A percentile compares a stretch with the other conserved stretches of the same genome.
These are phyloP conservation scores for Drosophila pectinifera DNA, from an alignment of 1,140 invertebrate species.

Conservation along the genomic window DNA sequence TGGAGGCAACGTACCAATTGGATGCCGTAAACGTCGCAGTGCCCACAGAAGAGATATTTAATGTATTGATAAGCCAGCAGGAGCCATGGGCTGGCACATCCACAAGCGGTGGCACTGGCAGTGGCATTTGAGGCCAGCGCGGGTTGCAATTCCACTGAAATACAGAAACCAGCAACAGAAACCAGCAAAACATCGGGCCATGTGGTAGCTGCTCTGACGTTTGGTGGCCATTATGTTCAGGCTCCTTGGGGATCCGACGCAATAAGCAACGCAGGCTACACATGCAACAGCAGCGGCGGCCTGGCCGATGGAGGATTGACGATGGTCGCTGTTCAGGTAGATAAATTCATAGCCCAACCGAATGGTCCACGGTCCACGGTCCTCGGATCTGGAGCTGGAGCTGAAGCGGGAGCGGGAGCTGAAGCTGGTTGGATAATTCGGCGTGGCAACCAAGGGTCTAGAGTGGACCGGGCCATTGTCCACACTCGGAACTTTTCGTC, in stretches of 20 bases:
- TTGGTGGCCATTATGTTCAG: slow-evolving; percentile 79
- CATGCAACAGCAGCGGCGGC: slow-evolving; percentile 34
- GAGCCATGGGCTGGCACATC: slow-evolving; percentile 56
- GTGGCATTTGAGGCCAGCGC: slow-evolving; percentile 14
- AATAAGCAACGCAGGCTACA: slow-evolving; percentile 44
- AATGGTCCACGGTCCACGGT: slow-evolving; percentile 49
- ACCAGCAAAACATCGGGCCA: slow-evolving; percentile 64
- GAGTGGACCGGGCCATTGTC: slow-evolving; percentile 27
- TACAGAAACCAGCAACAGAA: slow-evolving; percentile 71
- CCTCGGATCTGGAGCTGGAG: slow-evolving; percentile 34
- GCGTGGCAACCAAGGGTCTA: background rate
- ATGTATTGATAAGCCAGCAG: slow-evolving; percentile 73
- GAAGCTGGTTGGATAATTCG: slow-evolving; percentile 1
- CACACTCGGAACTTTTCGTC: slow-evolving; percentile 30
- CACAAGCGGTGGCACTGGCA: slow-evolving; percentile 14
- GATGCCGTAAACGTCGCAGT: slow-evolving; percentile 65
- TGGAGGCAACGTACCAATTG: slow-evolving; percentile 73
- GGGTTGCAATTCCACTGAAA: slow-evolving; percentile 54
- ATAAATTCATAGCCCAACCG: slow-evolving; percentile 80
- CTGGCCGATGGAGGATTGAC: slow-evolving; percentile 74
- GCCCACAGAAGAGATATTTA: slow-evolving; percentile 69
- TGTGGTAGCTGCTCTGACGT: slow-evolving; percentile 54
- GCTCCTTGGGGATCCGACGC: slow-evolving; percentile 47
- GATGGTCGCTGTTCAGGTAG: slow-evolving; percentile 81
- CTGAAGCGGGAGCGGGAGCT: slow-evolving; percentile 13